Base-by-base conservation (phyloP, 2,113 vertebrate species). In the Neomonachus schauinslandi region DNA sequence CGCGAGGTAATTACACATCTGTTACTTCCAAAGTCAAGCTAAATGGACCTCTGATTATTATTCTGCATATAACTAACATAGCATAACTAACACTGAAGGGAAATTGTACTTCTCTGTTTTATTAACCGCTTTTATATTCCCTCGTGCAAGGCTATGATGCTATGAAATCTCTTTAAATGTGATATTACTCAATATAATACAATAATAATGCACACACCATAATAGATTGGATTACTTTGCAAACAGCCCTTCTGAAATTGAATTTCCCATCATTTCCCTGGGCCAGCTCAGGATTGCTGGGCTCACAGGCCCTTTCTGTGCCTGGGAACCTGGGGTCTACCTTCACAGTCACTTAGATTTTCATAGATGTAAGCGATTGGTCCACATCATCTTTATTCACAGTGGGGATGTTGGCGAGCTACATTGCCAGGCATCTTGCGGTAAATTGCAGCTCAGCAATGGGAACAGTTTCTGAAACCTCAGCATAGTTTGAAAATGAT, bases 131-230 rank as follows among this genome's bases (percentile, higher is more conserved):
- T 96, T 96, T 96, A 95, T 98, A 97, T 98, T 97, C 90, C 96
- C 18, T 92, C 93, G 93, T 98, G 97, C 80, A 24, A 51, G 65
- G 96, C 89, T 91, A 92, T 83, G 97, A 93, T 96, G 92, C 94
- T 97, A 94, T 87, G 96, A 98, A 98, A 97, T 98, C 84, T 93
- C 97, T 97, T 95, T 97, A 95, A 98, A 97, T 98, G 97, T 95
- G 96, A 92, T 94, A 97, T 97, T 89, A 96, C 94, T 98, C 97
- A 97, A 71, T 96, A 91, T 96, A 98, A 95, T 96, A 97, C 79
- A 96, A 94, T 91, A 97, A 98, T 93, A 89, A 95, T 95, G 96
- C 77, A 96, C 79, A 95, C 84, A 90, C 42, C 46, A 0, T 88
- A 96, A 85, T 95, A 92, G 61, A 94, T 95, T 97, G 96, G 89